Conservation (phyloP, 2,113 vertebrate species). For the Oreotrochilus melanogaster region DNA sequence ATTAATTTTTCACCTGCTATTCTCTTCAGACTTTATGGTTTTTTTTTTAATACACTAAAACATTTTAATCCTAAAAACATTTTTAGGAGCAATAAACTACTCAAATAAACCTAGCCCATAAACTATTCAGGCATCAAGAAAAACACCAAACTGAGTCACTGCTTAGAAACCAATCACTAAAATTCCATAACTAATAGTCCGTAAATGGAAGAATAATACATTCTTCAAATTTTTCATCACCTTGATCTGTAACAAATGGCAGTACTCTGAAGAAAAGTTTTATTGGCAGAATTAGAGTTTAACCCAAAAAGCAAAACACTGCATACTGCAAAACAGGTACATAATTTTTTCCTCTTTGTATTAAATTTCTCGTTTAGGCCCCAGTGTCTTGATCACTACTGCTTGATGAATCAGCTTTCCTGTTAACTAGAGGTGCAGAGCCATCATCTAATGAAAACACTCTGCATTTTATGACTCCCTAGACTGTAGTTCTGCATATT, state of each 20-base stretch:
- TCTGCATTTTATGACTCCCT: constrained; percentile 81
- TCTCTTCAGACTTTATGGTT: background rate
- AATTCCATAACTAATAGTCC: background rate
- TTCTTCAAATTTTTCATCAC: background rate
- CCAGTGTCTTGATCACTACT: constrained; percentile 53
- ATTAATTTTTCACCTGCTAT: background rate
- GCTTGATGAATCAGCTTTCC: constrained; percentile 80
- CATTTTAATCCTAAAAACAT: background rate
- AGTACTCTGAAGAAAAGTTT: background rate
- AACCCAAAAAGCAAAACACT: constrained; percentile 51
- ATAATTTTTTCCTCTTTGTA: constrained; percentile 1
- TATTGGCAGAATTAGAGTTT: constrained; percentile 16
- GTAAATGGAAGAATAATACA: background rate
- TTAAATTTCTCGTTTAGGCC: constrained; percentile 40
- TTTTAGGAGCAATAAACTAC: background rate
- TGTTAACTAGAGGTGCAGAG: constrained; percentile 76
- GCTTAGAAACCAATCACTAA: background rate
- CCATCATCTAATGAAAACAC: constrained; percentile 82
- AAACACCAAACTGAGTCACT: background rate
- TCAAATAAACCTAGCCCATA: background rate
- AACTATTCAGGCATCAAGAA: background rate
- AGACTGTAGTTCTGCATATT: constrained; percentile 81
- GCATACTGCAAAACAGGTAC: constrained; percentile 25
- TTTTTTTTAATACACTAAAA: background rate
- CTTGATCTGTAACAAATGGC: background rate